Evolutionary conservation across 1,140 invertebrate genomes (phyloP), one percentile per base, ranked within the genome.

Genomic region (Saccostrea cuccullata): DNA sequence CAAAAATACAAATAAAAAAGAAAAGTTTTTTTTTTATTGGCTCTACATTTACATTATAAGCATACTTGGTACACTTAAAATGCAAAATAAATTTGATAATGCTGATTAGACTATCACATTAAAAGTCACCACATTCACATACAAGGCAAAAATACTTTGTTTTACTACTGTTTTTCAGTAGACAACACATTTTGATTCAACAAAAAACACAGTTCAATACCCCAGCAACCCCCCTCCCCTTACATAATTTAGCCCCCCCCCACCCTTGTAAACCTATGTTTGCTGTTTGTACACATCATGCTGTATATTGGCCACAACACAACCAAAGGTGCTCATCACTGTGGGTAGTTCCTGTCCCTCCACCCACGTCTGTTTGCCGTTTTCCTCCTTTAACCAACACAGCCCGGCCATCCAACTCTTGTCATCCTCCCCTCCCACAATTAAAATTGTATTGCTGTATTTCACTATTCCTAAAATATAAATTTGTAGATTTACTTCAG

Each of bases 321-420:
- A 94, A 47, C 93, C 94, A 88, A 94, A 94, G 11, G 94, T 94
- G 86, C 93, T 94, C 94, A 94, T 94, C 2, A 94, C 94, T 0
- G 92, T 93, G 15, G 93, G 93, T 26, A 94, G 89, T 64, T 94
- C 93, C 55, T 93, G 91, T 55, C 94, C 94, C 84, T 94, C 94
- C 17, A 90, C 90, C 94, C 94, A 94, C 1, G 88, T 85, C 90
- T 92, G 89, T 87, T 88, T 90, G 23, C 93, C 92, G 58, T 92
- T 91, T 13, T 93, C 91, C n/a, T 92, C 91, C 84, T 91, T 91
- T 55, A 94, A 90, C 92, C 92, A 93, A 82, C 92, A 94, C 17
- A 94, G 89, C 4, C 94, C 94, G 13, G 94, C 94, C 94, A 94
- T 94, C 94, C 94, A 94, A 89, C 93, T 94, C 84, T 94, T 94